Evolutionary conservation across 2,888 invertebrate species (phyloP).

Genomic region (Agrypnus murinus): DNA sequence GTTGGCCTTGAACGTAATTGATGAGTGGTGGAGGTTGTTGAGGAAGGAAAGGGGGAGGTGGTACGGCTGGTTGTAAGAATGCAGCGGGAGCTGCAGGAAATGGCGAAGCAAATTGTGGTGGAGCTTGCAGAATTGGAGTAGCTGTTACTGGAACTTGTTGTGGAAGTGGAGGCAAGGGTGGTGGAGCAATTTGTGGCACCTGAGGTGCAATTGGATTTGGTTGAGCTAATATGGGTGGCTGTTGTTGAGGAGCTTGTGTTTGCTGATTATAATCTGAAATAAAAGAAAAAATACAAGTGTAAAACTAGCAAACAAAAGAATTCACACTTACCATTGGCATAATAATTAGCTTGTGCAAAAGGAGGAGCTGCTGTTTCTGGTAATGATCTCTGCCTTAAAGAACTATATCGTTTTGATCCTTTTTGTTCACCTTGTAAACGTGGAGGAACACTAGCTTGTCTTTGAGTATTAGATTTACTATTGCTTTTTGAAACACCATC

Average conservation of each 20-base stretch:
- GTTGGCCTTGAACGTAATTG: constrained; percentile 68
- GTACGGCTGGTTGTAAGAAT: constrained; percentile 62
- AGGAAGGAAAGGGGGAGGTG: constrained; percentile 61
- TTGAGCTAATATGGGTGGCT: constrained; percentile 48
- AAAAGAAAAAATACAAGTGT: constrained; percentile 2
- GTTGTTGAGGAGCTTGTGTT: constrained; percentile 51
- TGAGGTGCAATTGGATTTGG: constrained; percentile 44
- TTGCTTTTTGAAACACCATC: constrained; percentile 57
- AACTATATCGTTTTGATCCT: constrained; percentile 76
- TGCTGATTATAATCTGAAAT: constrained; percentile 65
- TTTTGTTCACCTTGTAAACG: constrained; percentile 68
- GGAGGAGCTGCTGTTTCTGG: constrained; percentile 72
- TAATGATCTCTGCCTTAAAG: constrained; percentile 75
- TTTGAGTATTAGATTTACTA: constrained; percentile 54
- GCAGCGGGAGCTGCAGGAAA: constrained; percentile 66
- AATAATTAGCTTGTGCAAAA: constrained; percentile 63
- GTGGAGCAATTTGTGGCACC: constrained; percentile 48
- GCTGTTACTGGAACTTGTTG: constrained; percentile 65
- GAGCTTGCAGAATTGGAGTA: constrained; percentile 61
- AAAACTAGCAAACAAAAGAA: background rate
- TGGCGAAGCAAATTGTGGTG: constrained; percentile 63
- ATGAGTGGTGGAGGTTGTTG: constrained; percentile 65
- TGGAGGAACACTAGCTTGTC: constrained; percentile 69
- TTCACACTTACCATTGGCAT: constrained; percentile 62
- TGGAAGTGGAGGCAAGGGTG: constrained; percentile 57